Conservation (phyloP, 2,113 vertebrate genomes). For the Lophotis ruficrista region DNA sequence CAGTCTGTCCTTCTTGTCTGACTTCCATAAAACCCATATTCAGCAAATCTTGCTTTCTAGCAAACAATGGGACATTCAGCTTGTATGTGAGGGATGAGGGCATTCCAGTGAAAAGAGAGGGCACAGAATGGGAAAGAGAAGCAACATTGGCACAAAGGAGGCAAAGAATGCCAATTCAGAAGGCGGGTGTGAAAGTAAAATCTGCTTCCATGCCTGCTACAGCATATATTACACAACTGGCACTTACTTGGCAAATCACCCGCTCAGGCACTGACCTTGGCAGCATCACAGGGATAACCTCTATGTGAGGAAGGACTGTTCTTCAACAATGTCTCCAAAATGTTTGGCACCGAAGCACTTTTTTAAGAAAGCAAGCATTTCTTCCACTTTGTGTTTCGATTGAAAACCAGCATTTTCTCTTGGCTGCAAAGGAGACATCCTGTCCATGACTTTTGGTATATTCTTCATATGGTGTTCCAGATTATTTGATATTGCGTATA, state of each 20-base stretch:
- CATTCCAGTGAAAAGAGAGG: conserved; percentile 50
- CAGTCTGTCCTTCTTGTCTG: conserved; percentile 37
- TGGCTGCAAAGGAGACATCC: conserved; percentile 8
- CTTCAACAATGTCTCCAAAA: conserved; percentile 69
- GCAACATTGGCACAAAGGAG: conserved; percentile 63
- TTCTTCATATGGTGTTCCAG: conserved; percentile 34
- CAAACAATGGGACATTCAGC: conserved; percentile 72
- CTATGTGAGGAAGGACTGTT: conserved; percentile 69
- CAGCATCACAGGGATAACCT: conserved; percentile 68
- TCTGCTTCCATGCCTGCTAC: conserved; percentile 64
- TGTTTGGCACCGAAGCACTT: conserved; percentile 40
- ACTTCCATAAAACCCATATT: conserved; percentile 67
- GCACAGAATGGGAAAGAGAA: conserved; percentile 63
- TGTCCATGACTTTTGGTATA: conserved; percentile 7
- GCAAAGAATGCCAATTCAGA: conserved; percentile 69
- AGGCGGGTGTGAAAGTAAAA: conserved; percentile 67
- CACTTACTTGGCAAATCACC: conserved; percentile 76
- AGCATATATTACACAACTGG: conserved; percentile 68
- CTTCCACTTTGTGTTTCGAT: neutral
- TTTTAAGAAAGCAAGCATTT: conserved; percentile 50
- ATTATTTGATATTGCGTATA: conserved; percentile 5
- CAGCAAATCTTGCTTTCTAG: conserved; percentile 58
- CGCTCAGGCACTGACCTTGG: conserved; percentile 65
- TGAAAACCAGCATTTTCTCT: conserved; percentile 29
- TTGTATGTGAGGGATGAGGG: conserved; percentile 39